Base-by-base conservation (phyloP, 2,113 vertebrate genomes). In the Monarcha castaneiventris region DNA sequence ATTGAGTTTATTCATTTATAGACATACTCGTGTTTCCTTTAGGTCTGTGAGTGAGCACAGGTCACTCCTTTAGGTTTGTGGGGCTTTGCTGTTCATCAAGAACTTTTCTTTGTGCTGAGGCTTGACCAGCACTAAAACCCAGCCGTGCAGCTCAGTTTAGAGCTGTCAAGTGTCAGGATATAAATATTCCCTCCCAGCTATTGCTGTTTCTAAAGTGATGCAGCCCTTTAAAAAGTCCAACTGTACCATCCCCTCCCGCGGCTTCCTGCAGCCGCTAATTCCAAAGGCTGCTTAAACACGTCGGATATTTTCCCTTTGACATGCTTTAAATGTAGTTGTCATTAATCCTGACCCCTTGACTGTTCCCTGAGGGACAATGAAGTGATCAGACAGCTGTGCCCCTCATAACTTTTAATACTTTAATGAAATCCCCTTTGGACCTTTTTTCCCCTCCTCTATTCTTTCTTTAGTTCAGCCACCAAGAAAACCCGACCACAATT, bases 371-470 rank as follows among this genome's bases (percentile, higher is more conserved):
- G 94, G 96, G 92, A 41, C 90, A 89, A 92, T 92, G 94, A 96
- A 96, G 83, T 82, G 90, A 96, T 93, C 90, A 96, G 92, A 89
- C 96, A 96, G 94, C 96, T 97, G 93, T 94, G 80, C 80, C 94
- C 94, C 92, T 95, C 93, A 73, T 96, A 84, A 92, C 96, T 94
- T 95, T 63, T 95, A 93, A 97, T 96, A 27, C 92, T 96, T 97
- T 93, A 95, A 96, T 95, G 96, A 96, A 95, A 96, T 94, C 95
- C 93, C 95, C 96, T 89, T 92, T 96, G 76, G 94, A 97, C 85
- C 93, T 90, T 94, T 74, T 74, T 32, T 8, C 33, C 39, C 41
- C 43, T 77, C 39, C 61, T 92, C 90, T 37, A 13, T 93, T 96
- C 90, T 94, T 90, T 94, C 93, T 96, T 96, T 79, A 95, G 95